These are phyloP conservation scores for Drosophila mayri DNA, from an alignment of 1,140 invertebrate species.

Conservation along the genomic window DNA sequence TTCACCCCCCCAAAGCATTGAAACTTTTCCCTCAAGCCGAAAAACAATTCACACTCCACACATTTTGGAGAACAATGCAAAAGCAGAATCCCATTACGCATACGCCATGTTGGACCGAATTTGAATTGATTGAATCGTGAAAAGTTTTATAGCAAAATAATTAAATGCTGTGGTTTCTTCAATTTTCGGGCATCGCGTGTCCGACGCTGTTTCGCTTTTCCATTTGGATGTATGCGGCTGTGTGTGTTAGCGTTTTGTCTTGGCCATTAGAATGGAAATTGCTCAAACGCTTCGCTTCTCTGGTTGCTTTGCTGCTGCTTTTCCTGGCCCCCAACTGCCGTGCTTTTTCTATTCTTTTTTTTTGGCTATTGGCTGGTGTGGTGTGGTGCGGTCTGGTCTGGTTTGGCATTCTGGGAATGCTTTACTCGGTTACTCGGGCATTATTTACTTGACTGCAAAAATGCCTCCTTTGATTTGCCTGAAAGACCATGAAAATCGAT, in stretches of 20 bases:
- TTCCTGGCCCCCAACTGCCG: slow-evolving; percentile 16
- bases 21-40: background rate
- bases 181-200: slow-evolving; percentile 61
- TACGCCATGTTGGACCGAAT: slow-evolving; percentile 49
- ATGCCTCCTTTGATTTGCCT: slow-evolving; percentile 53
- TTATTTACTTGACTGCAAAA: slow-evolving; percentile 50
- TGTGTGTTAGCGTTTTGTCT: slow-evolving; percentile 25
- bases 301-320: slow-evolving; percentile 24
- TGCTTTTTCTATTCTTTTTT: background rate
- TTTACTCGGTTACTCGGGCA: slow-evolving; percentile 29
- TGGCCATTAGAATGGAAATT: slow-evolving; percentile 62
- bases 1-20: background rate
- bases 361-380: slow-evolving; percentile 7
- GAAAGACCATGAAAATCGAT: slow-evolving; percentile 68
- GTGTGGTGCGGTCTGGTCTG: slow-evolving; percentile 35
- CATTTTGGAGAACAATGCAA: slow-evolving; percentile 19
- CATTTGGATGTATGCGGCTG: background rate
- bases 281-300: slow-evolving; percentile 36
- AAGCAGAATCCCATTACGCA: slow-evolving; percentile 47
- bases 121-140: slow-evolving; percentile 76
- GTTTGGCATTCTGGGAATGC: slow-evolving; percentile 40
- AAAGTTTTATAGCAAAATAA: slow-evolving; percentile 73
- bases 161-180: slow-evolving; percentile 64
- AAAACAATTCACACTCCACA: slow-evolving; percentile 23
- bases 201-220: slow-evolving; percentile 5